Percentiles rank a stretch among this genome's conserved stretches.
These are phyloP conservation scores for Xenopus petersii DNA, from an alignment of 2,797 vertebrate genomes.

Conservation along the genomic window DNA sequence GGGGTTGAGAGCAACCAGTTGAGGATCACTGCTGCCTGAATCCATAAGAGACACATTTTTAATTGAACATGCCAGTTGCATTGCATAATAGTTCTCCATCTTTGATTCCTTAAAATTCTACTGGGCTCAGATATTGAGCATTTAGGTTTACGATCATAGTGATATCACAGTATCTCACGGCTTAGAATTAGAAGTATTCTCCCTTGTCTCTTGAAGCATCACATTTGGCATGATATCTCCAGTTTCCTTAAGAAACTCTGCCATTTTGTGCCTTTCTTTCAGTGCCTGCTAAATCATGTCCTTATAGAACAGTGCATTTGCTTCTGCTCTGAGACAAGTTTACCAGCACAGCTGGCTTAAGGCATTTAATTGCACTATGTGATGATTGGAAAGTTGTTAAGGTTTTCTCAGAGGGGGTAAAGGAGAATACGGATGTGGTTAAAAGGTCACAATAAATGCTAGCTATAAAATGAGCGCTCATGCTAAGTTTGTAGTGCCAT, in stretches of 20 bases:
- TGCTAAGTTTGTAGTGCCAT: conserved; percentile 33
- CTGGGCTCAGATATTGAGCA: too few relatives aligned
- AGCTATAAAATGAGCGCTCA: conserved; percentile 46
- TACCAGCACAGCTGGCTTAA: conserved; percentile 55
- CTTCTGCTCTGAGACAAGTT: conserved; percentile 49
- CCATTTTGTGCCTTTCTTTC: conserved; percentile 11
- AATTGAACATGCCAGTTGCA: too few relatives aligned
- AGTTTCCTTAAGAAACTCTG: not conserved
- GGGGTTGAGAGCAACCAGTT: too few relatives aligned
- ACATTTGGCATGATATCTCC: not conserved
- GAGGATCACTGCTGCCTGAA: too few relatives aligned
- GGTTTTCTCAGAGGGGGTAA: conserved; percentile 52
- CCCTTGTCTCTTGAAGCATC: too few relatives aligned
- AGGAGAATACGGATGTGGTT: conserved; percentile 51
- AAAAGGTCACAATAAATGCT: conserved; percentile 56
- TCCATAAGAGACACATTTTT: too few relatives aligned
- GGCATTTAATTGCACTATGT: conserved; percentile 58
- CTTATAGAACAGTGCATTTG: conserved; percentile 34
- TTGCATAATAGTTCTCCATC: too few relatives aligned
- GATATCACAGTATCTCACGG: too few relatives aligned
- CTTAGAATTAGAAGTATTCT: too few relatives aligned
- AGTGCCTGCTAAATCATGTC: conserved; percentile 42
- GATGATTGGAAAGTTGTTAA: conserved; percentile 55
- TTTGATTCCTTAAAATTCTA: too few relatives aligned
- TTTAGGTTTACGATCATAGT: too few relatives aligned